Percentiles rank a stretch among this genome's conserved stretches.
Conservation (phyloP, 2,113 vertebrate genomes). For the Ailuropoda melanoleuca region DNA sequence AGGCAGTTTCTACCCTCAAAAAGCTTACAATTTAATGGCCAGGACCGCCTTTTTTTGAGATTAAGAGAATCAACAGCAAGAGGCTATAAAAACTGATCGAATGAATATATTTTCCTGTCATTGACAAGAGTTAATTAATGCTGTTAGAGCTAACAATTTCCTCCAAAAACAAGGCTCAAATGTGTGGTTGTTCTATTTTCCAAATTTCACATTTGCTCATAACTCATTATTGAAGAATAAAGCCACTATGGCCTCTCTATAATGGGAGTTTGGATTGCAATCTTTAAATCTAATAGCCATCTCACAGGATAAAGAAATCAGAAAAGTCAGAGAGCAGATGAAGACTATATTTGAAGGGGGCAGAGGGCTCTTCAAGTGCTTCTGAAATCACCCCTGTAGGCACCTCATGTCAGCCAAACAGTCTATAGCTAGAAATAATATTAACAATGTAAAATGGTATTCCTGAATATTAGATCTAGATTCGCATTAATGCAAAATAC, state of each 20-base stretch:
- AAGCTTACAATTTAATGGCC: not conserved
- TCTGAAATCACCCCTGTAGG: not conserved
- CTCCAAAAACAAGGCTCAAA: conserved; percentile 19
- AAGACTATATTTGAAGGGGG: not conserved
- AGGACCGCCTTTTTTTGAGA: not conserved
- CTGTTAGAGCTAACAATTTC: not conserved
- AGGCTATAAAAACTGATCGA: not conserved
- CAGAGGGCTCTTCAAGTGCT: not conserved
- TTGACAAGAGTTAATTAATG: not conserved
- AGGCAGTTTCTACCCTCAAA: not conserved
- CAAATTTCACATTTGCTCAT: not conserved
- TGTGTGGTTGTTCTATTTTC: not conserved
- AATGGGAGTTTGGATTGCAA: not conserved
- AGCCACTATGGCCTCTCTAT: not conserved
- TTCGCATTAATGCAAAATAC: conserved; percentile 79
- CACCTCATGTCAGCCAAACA: conserved; percentile 47
- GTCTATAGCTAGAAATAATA: conserved; percentile 49
- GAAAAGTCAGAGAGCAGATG: conserved; percentile 2
- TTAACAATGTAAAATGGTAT: conserved; percentile 63
- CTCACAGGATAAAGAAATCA: not conserved
- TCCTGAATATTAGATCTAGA: conserved; percentile 65
- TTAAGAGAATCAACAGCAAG: conserved; percentile 3
- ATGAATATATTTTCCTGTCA: not conserved
- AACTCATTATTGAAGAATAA: conserved; percentile 46
- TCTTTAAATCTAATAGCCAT: conserved; percentile 24